Conservation (phyloP, 1,140 invertebrate species). For the Heliconius nattereri region DNA sequence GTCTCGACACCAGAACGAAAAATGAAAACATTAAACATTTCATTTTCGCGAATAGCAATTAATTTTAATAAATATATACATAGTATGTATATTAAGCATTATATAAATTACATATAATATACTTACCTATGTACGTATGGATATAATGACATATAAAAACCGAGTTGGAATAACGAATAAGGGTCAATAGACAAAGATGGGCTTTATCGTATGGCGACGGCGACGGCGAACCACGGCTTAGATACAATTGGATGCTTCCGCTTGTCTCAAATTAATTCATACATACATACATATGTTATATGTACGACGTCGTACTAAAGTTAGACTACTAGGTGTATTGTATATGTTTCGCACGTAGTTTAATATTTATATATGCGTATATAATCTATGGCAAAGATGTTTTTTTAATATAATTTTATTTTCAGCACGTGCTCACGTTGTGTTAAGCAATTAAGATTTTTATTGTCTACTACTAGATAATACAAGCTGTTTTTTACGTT, state of each 20-base stretch:
- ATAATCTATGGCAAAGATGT: neutral
- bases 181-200: slow-evolving; percentile 59
- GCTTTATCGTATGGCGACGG: slow-evolving; percentile 47
- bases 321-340: neutral
- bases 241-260: slow-evolving; percentile 73
- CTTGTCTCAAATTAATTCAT: slow-evolving; percentile 67
- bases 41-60: no score
- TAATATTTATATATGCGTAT: neutral
- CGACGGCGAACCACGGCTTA: slow-evolving; percentile 53
- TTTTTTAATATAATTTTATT: neutral
- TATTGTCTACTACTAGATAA: no score
- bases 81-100: no score
- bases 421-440: no score
- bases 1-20: no score
- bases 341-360: neutral
- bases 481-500: no score
- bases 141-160: slow-evolving; percentile 33
- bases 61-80: no score
- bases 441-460: no score
- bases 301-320: slow-evolving; percentile 20
- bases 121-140: neutral
- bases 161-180: slow-evolving; percentile 45
- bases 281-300: slow-evolving; percentile 28
- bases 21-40: no score
- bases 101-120: neutral